Evolutionary conservation across 2,113 vertebrate genomes (phyloP), one percentile per base, ranked within the genome.

Genomic region (Lophius piscatorius): DNA sequence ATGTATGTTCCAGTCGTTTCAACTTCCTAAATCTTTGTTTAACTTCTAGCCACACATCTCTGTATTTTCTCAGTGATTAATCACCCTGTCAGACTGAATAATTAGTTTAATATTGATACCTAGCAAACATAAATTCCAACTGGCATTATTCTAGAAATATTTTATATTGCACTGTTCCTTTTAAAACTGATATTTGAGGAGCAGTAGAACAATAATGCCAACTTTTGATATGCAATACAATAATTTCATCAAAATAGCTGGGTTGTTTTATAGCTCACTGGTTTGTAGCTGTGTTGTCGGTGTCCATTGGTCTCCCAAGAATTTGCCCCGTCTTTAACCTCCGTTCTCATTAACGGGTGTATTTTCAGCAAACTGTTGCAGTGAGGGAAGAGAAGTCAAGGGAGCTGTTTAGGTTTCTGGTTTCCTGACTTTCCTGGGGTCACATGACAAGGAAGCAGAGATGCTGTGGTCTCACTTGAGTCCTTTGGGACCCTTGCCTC

Each of bases 381-480:
- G 50, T 38, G 6, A 24, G 57, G 66, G 39, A 69, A 42, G 29
- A 50, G 42, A 45, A 50, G 59, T 77, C 76, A 65, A 2, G 12
- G 45, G 76, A 26, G 51, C 31, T 62, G 49, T 66, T 71, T 63
- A 22, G 72, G 74, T 73, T 79, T 82, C 75, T 87, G 72, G 82
- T 85, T 90, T 90, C 82, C 84, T 81, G 70, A 64, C 49, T 74
- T 71, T 17, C 24, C 45, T 16, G 5, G 44, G 21, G 58, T 87
- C 81, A 74, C 69, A 54, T 85, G 86, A 85, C 70, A 73, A 86
- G 84, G 80, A 90, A 88, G 80, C 69, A 17, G 66, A 16, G 46
- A 63, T 21, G 67, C 42, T 78, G 83, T 39, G 68, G 73, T 80
- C 59, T 67, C 61, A 55, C 76, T 26, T 45, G 28, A 31, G 44